Evolutionary conservation across 2,797 vertebrate species (phyloP).

Genomic region (Adelosebastes latens): DNA sequence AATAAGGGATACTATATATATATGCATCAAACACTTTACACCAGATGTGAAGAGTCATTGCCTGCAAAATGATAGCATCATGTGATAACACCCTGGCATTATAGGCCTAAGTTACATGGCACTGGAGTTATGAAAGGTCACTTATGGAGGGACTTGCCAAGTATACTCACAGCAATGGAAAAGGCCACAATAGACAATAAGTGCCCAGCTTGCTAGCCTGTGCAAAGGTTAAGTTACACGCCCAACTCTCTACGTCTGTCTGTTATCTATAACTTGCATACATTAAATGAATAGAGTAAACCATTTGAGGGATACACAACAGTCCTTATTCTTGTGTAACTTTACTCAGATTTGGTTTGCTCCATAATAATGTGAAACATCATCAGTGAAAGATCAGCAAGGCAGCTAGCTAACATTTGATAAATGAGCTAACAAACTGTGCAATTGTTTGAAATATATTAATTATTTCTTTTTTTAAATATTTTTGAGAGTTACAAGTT

Average conservation of each 20-base stretch:
- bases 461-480: no score
- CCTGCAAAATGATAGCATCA: conserved; percentile 60
- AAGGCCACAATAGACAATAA: conserved; percentile 64
- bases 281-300: neutral
- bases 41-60: conserved; percentile 67
- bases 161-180: conserved; percentile 44
- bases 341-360: neutral
- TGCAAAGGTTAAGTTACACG: conserved; percentile 64
- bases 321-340: neutral
- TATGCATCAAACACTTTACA: conserved; percentile 16
- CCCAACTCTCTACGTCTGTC: conserved; percentile 21
- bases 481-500: no score
- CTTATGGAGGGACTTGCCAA: conserved; percentile 53
- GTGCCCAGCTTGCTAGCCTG: conserved; percentile 39
- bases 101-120: conserved; percentile 64
- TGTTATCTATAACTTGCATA: conserved; percentile 14
- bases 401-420: conserved; percentile 1
- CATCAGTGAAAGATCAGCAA: conserved; percentile 2
- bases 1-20: neutral
- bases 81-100: conserved; percentile 69
- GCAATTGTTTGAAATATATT: no score
- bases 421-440: conserved; percentile 46
- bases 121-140: conserved; percentile 72
- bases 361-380: neutral
- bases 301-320: neutral